Evolutionary conservation across 2,888 invertebrate genomes (phyloP), one percentile per base, ranked within the genome.

Genomic region (Eilema caniola): DNA sequence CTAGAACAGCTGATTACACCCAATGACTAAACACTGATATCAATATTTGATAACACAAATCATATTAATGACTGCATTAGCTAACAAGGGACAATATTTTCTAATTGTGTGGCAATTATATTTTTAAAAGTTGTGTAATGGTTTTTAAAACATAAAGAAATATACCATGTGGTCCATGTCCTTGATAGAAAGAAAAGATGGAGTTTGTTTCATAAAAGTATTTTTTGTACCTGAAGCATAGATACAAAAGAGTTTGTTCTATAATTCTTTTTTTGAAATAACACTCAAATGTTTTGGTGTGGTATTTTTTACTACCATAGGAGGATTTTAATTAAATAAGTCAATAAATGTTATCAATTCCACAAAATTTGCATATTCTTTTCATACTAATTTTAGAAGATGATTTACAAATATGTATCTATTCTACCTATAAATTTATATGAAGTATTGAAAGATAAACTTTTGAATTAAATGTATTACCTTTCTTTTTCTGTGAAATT

Each of bases 301-400:
- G n/a, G n/a, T n/a, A 25, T 14, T 41, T 41, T 25, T 63, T 20
- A 23, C 5, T 20, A 20, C 1, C 25, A 28, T 28, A 10, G 41
- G 24, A 56, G 60, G 53, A 74, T 73, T 81, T 81, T 81, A 78
- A 70, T 73, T 67, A 75, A 57, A 62, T 71, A 70, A n/a, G n/a
- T n/a, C n/a, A 57, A 65, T 73, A 62, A 24, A 56, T 70, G 47
- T 73, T 80, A 80, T 82, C 80, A 67, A 70, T 67, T 71, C 33
- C 70, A 28, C 71, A 62, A 76, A 76, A 66, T 79, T 74, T 70
- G 62, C 37, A 25, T 24, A 24, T 65, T 78, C 76, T 69, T 72
- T 68, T 53, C 72, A 69, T 81, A 78, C 78, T 80, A 28, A 28
- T 28, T 78, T 80, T 77, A 82, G 81, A 71, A 60, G 62, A 37